Evolutionary conservation across 2,797 vertebrate genomes (phyloP), one percentile per base, ranked within the genome.

Genomic region (Hydrolagus colliei): DNA sequence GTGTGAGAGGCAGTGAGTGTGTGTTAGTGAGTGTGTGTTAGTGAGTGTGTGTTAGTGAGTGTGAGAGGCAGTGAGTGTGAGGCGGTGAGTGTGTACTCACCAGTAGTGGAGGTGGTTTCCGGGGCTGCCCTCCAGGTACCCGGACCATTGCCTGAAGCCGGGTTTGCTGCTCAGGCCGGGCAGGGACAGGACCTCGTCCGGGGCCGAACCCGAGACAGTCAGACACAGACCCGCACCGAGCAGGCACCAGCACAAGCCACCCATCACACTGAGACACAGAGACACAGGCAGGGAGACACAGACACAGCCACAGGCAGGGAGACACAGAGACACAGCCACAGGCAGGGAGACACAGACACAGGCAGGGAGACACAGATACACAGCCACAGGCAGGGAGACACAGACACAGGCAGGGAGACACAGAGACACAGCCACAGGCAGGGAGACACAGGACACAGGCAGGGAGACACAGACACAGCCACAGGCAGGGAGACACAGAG

Each of bases 21-120:
- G 63, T 16, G n/a, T n/a, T n/a, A 52, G 20, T 13, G 27, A 27
- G 27, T 27, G 27, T n/a, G n/a, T 27, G 27, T 27, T 27, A 27
- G 27, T 27, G 27, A n/a, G n/a, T n/a, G n/a, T n/a, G n/a, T n/a
- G n/a, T n/a, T n/a, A n/a, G n/a, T n/a, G n/a, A 27, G 27, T 27
- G 27, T 27, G 27, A 27, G 27, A 27, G 27, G 20, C 12, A 52
- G 73, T 2, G 22, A 86, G 73, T 8, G 1, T 9, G n/a, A 86
- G 72, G n/a, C 18, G n/a, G 27, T 2, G 2, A 67, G 63, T 22
- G 20, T 74, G 52, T 35, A 86, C 92, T 92, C 87, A 95, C 94
- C 94, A 95, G 68, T 95, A 95, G 85, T 95, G 94, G 0, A 95
- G 89, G 67, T 93, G 94, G 86, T 86, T 92, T 8, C 52, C 94